phyloP scores from a whole-genome alignment of 2,888 invertebrate genomes.

The Rhagophthalmus giganteus region DNA sequence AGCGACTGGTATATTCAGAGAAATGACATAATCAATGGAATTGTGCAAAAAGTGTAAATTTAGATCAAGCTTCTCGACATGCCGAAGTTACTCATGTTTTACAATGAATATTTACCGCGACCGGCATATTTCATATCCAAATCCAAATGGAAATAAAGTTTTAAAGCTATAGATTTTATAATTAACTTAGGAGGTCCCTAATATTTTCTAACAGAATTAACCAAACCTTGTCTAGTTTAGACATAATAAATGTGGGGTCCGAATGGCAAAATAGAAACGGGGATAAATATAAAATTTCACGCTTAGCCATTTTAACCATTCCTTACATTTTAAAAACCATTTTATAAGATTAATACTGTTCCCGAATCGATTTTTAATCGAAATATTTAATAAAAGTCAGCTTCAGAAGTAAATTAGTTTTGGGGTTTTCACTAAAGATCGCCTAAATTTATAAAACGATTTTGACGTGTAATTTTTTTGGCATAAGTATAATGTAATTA shows the following conservation, averaged over 20 bases:
- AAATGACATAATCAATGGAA: constrained; percentile 30
- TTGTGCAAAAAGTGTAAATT: constrained; percentile 22
- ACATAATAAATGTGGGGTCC: constrained; percentile 15
- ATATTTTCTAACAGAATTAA: constrained; percentile 19
- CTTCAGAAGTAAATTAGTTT: no score
- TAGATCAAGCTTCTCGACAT: constrained; percentile 16
- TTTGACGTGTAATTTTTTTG: no score
- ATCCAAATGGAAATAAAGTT: constrained; percentile 1
- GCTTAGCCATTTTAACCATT: no score
- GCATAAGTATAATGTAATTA: no score
- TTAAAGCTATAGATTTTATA: constrained; percentile 8
- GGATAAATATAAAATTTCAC: constrained; percentile 15
- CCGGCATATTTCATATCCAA: constrained; percentile 7
- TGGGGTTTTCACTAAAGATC: no score
- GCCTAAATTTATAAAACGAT: no score
- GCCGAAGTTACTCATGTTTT: constrained; percentile 3
- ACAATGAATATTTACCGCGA: constrained; percentile 1
- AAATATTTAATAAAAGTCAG: no score
- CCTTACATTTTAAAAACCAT: no score
- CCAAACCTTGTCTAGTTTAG: constrained; percentile 17
- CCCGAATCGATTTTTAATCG: no score
- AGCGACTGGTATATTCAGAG: constrained; percentile 23
- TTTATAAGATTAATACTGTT: no score
- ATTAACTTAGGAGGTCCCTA: constrained; percentile 13
- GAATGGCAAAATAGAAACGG: constrained; percentile 8